Conservation (phyloP, 2,888 invertebrate species). For the Noctuana brunneofusca region DNA sequence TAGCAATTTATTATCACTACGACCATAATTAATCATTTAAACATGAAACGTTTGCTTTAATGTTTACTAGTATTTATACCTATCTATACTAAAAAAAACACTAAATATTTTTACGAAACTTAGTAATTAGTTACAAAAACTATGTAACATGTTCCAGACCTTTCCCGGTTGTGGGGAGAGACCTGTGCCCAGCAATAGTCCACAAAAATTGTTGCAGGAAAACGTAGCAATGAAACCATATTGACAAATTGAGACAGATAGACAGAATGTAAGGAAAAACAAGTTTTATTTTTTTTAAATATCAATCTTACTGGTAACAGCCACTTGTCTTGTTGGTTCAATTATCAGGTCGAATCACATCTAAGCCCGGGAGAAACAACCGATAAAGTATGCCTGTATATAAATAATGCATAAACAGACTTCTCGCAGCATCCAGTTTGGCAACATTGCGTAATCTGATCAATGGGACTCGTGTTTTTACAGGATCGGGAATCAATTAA, state of each 20-base stretch:
- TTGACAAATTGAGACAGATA: background rate
- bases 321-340: conserved; percentile 19
- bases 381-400: conserved; percentile 51
- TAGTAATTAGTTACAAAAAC: no score
- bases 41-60: background rate
- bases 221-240: background rate
- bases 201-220: background rate
- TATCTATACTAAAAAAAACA: no score
- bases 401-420: conserved; percentile 72
- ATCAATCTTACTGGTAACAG: background rate
- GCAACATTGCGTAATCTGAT: conserved; percentile 79
- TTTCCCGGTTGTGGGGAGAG: no score
- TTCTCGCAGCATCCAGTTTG: conserved; percentile 72
- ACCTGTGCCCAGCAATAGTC: no score
- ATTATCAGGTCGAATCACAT: conserved; percentile 30
- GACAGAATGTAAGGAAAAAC: background rate
- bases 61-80: background rate
- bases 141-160: no score
- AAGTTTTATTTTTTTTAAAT: background rate
- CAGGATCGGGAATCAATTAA: conserved; percentile 71
- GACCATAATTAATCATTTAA: conserved; percentile 26
- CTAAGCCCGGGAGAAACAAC: conserved; percentile 40
- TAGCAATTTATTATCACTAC: conserved; percentile 28
- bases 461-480: conserved; percentile 69
- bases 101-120: no score